These are phyloP conservation scores for Megaceryle alcyon DNA, from an alignment of 2,797 vertebrate genomes.

Conservation along the genomic window DNA sequence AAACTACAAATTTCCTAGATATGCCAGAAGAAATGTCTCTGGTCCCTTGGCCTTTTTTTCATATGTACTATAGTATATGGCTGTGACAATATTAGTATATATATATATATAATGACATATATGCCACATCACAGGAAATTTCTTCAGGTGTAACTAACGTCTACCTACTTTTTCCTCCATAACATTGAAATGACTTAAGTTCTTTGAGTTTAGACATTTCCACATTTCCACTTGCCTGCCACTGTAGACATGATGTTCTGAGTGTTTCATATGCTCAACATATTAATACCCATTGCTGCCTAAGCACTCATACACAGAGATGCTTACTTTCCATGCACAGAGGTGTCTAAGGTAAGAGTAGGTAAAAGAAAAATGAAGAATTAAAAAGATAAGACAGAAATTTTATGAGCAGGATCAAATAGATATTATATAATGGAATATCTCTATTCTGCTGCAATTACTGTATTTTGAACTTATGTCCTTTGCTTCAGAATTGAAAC, in stretches of 20 bases:
- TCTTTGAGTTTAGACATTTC: neutral
- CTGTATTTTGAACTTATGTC: conserved; percentile 6
- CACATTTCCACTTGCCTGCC: neutral
- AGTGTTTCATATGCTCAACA: neutral
- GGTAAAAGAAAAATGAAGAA: neutral
- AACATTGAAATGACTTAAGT: neutral
- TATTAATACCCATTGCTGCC: neutral
- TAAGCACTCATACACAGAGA: neutral
- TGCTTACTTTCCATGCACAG: neutral
- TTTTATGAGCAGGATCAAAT: neutral
- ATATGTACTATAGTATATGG: neutral
- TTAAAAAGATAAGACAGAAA: neutral
- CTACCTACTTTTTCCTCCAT: neutral
- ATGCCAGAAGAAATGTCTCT: neutral
- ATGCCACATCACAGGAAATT: neutral
- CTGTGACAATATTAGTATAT: neutral
- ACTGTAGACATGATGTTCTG: neutral
- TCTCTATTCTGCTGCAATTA: neutral
- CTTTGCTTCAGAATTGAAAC: conserved; percentile 30
- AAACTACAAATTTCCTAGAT: neutral
- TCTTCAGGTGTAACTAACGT: neutral
- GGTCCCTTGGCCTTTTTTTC: neutral
- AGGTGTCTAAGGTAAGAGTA: neutral
- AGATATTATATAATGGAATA: neutral
- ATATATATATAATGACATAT: neutral